Conservation (phyloP, 2,797 vertebrate genomes). For the Natrix natrix region DNA sequence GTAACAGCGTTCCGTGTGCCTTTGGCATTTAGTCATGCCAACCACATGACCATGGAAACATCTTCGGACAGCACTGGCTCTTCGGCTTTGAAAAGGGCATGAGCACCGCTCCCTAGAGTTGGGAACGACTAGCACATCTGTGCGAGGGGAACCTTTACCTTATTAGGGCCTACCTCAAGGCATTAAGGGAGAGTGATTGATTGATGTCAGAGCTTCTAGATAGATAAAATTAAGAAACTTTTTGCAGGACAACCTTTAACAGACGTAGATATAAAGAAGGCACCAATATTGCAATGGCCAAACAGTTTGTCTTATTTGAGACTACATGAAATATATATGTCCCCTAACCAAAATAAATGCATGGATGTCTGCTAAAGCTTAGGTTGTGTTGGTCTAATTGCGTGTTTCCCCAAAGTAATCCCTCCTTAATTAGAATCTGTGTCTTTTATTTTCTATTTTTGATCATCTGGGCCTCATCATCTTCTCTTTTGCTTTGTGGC, state of each 20-base stretch:
- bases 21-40: no score
- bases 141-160: no score
- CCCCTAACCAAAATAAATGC: not conserved
- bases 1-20: no score
- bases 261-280: not conserved
- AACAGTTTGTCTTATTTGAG: not conserved
- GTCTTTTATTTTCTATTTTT: not conserved
- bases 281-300: not conserved
- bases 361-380: not conserved
- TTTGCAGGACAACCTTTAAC: not conserved
- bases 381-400: not conserved
- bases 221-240: not conserved
- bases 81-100: no score
- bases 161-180: not conserved
- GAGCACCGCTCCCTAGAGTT: no score
- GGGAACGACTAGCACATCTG: no score
- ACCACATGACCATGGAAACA: no score
- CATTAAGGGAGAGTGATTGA: not conserved
- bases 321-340: not conserved
- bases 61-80: no score
- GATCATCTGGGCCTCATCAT: not conserved
- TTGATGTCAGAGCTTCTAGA: not conserved
- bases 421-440: not conserved
- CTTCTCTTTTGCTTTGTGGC: not conserved
- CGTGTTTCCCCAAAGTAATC: not conserved